Conservation (phyloP, 2,113 vertebrate species). For the Pseudopodoces humilis region DNA sequence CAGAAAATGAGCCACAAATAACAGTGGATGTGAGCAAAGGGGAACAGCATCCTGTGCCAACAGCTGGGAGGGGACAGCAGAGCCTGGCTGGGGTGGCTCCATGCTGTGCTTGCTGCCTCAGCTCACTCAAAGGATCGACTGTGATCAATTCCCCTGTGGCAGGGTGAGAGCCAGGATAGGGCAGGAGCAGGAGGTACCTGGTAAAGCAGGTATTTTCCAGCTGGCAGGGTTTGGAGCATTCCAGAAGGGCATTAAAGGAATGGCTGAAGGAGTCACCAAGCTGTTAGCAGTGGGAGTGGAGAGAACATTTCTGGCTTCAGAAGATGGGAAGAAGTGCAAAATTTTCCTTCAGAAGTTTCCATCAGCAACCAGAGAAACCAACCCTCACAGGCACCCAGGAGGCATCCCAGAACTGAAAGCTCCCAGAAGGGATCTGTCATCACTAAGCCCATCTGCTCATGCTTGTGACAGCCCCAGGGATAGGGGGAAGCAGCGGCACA, state of each 20-base stretch:
- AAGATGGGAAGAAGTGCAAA: not conserved
- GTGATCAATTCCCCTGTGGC: not conserved
- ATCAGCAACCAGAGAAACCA: not conserved
- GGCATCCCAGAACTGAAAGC: not conserved
- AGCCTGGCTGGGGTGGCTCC: not conserved
- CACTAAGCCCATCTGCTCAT: not conserved
- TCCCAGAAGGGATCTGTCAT: not conserved
- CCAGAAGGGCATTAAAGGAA: not conserved
- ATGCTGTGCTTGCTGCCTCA: fast-evolving
- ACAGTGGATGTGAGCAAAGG: not conserved
- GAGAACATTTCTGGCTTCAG: not conserved
- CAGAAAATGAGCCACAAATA: not conserved
- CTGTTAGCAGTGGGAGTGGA: not conserved
- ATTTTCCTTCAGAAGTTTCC: not conserved
- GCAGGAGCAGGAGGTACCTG: not conserved
- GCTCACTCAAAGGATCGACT: not conserved
- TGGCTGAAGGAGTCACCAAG: not conserved
- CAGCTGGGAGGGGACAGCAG: not conserved
- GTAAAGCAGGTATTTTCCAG: not conserved
- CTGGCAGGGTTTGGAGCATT: not conserved
- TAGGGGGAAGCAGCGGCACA: not conserved
- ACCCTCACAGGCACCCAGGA: not conserved
- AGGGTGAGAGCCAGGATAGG: not conserved
- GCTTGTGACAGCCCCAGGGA: not conserved
- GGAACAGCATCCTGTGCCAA: not conserved